phyloP scores from a whole-genome alignment of 1,140 invertebrate genomes.

The Cyclargus thomasi region DNA sequence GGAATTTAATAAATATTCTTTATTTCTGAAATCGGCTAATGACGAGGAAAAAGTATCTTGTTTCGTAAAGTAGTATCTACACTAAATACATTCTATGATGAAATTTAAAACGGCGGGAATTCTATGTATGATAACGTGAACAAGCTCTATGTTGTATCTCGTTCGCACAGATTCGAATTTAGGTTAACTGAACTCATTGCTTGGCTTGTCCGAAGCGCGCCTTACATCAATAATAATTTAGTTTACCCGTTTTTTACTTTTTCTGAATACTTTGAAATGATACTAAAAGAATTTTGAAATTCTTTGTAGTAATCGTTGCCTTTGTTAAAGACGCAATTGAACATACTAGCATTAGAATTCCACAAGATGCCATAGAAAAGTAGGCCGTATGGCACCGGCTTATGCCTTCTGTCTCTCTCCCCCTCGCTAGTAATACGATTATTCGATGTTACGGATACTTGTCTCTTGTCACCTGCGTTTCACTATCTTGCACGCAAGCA shows the following conservation, averaged over 20 bases:
- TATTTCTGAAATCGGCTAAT: background rate
- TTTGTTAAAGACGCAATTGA: background rate
- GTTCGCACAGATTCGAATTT: constrained; percentile 10
- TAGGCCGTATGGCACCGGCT: constrained; percentile 54
- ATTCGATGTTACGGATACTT: constrained; percentile 65
- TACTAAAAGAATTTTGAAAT: too few relatives aligned
- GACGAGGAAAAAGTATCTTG: background rate
- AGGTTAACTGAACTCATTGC: constrained; percentile 10
- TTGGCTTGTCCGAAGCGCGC: background rate
- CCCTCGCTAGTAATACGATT: constrained; percentile 61
- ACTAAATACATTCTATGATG: background rate
- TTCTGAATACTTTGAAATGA: too few relatives aligned
- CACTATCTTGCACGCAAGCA: constrained; percentile 50
- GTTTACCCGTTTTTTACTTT: background rate
- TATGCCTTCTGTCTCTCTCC: constrained; percentile 46
- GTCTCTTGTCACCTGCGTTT: constrained; percentile 69
- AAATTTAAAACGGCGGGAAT: constrained; percentile 8
- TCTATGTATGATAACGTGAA: background rate
- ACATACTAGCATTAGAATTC: background rate
- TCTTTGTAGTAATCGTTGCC: background rate
- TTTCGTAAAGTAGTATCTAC: background rate
- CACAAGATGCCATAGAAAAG: constrained; percentile 45
- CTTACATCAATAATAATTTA: background rate
- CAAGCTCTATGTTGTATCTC: constrained; percentile 7
- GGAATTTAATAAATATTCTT: background rate